Percentiles rank a stretch among this genome's conserved stretches.
phyloP scores from a whole-genome alignment of 2,113 vertebrate genomes.

The Marmota flaviventris region DNA sequence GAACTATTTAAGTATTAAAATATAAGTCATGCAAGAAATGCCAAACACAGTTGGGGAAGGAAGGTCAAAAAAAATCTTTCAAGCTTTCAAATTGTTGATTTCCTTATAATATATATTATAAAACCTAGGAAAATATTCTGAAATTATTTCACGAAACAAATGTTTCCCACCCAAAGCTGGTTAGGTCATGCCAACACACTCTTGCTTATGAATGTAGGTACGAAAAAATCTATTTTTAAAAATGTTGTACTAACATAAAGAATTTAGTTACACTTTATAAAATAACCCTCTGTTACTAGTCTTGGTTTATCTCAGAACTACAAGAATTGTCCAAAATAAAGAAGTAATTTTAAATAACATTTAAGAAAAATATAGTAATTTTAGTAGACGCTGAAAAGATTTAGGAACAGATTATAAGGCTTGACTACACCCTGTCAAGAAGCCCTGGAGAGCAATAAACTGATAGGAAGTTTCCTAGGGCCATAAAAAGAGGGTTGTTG shows the following conservation, averaged over 20 bases:
- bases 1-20: background rate
- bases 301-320: background rate
- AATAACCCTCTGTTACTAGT: background rate
- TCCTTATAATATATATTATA: background rate
- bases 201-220: background rate
- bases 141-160: background rate
- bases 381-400: background rate
- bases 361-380: slow-evolving; percentile 25
- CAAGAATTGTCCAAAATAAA: background rate
- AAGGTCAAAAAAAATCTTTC: background rate
- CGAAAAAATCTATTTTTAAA: slow-evolving; percentile 29
- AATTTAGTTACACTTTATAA: slow-evolving; percentile 3
- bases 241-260: background rate
- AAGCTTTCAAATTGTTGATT: slow-evolving; percentile 23
- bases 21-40: background rate
- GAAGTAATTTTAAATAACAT: background rate
- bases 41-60: background rate
- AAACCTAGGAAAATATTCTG: background rate
- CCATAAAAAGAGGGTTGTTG: background rate
- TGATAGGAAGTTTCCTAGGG: background rate
- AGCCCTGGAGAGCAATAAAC: background rate
- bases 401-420: background rate
- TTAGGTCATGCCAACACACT: background rate
- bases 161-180: slow-evolving; percentile 17
- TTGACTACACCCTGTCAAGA: background rate